phyloP scores from a whole-genome alignment of 2,113 vertebrate genomes.

The Cisticola juncidis region DNA sequence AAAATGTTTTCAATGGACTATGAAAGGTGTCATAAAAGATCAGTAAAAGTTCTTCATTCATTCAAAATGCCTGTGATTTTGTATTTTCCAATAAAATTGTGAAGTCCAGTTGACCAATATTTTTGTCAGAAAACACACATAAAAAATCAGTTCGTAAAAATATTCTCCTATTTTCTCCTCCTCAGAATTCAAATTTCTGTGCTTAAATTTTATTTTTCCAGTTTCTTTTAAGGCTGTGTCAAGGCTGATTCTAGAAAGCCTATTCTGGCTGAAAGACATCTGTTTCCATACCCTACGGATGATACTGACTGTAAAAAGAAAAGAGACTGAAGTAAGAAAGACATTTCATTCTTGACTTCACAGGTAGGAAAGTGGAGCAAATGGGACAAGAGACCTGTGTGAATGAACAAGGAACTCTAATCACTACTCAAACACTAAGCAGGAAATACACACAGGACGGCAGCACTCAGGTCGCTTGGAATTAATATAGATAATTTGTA shows the following conservation, averaged over 20 bases:
- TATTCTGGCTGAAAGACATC: neutral
- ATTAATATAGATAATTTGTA: neutral
- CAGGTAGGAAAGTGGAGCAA: neutral
- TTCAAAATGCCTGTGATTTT: neutral
- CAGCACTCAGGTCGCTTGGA: neutral
- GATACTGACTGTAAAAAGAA: neutral
- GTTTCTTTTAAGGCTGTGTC: neutral
- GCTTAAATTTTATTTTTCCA: neutral
- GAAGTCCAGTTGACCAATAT: neutral
- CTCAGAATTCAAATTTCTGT: neutral
- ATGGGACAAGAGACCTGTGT: neutral
- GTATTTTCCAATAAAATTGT: neutral
- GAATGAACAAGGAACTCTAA: neutral
- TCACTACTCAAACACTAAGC: neutral
- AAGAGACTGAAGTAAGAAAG: neutral
- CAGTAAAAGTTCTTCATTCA: neutral
- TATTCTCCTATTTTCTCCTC: neutral
- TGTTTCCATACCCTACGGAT: neutral
- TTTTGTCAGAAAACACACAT: neutral
- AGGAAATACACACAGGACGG: neutral
- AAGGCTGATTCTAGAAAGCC: neutral
- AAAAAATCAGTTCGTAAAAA: neutral
- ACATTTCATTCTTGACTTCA: neutral
- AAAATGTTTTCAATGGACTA: neutral
- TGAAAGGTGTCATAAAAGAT: neutral